phyloP scores from a whole-genome alignment of 1,140 invertebrate species.

The Leptopilina boulardi region DNA sequence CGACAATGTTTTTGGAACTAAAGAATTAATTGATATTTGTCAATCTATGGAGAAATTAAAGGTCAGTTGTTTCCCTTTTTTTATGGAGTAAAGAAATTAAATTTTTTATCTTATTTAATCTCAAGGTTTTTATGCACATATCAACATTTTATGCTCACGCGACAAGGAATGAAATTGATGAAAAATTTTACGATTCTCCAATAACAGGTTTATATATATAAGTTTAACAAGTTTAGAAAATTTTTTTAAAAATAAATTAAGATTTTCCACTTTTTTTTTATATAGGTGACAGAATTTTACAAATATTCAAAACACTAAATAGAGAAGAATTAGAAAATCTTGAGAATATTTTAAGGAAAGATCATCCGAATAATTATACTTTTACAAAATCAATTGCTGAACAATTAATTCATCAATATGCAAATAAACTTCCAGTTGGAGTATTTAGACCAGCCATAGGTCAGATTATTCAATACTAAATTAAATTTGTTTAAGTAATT shows the following conservation, averaged over 20 bases:
- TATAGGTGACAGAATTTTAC: conserved; percentile 62
- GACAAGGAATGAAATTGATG: background rate
- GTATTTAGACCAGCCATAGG: conserved; percentile 80
- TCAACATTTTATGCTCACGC: background rate
- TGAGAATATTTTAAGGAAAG: conserved; percentile 74
- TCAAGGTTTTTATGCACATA: background rate
- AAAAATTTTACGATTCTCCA: background rate
- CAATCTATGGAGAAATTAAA: conserved; percentile 80
- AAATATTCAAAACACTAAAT: conserved; percentile 73
- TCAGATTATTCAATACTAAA: no score
- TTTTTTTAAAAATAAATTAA: no score
- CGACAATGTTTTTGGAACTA: conserved; percentile 80
- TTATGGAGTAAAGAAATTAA: no score
- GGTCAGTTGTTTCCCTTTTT: conserved; percentile 69
- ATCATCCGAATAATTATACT: conserved; percentile 81
- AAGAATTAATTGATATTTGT: conserved; percentile 78
- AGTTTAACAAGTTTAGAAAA: no score
- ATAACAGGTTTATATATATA: no score
- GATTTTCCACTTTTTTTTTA: conserved; percentile 33
- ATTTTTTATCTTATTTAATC: background rate
- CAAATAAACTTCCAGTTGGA: conserved; percentile 77
- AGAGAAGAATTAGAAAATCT: conserved; percentile 74
- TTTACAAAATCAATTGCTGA: conserved; percentile 81
- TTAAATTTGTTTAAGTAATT: no score
- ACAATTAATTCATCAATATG: conserved; percentile 75